A percentile compares a stretch with the other conserved stretches of the same genome.
These are phyloP conservation scores for Myrmophylax atrothorax DNA, from an alignment of 2,113 vertebrate genomes.

Conservation along the genomic window DNA sequence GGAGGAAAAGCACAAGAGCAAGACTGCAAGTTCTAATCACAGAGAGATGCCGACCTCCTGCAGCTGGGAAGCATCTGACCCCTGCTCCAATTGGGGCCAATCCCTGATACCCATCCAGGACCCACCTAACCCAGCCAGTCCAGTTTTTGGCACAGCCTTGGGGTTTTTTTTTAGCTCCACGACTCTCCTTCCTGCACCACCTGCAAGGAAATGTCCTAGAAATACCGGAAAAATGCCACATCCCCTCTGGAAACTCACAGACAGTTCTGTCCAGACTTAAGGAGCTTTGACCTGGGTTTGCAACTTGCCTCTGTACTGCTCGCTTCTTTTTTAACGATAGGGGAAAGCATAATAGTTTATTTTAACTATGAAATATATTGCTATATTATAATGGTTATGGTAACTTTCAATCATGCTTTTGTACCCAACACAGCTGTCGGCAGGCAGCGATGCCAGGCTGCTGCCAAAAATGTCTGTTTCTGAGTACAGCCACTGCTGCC, in stretches of 20 bases:
- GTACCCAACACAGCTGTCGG: slow-evolving; percentile 50
- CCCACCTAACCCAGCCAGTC: neutral
- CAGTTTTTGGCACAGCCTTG: neutral
- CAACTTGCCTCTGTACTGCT: slow-evolving; percentile 74
- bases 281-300: slow-evolving; percentile 63
- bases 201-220: neutral
- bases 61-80: neutral
- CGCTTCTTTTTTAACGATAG: slow-evolving; percentile 74
- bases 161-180: neutral
- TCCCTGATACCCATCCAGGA: neutral
- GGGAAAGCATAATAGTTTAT: slow-evolving; percentile 80
- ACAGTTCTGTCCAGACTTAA: slow-evolving; percentile 14
- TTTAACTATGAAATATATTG: slow-evolving; percentile 83
- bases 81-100: neutral
- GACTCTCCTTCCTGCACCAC: neutral
- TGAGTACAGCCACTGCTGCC: slow-evolving; percentile 62
- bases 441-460: slow-evolving; percentile 15
- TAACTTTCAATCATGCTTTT: slow-evolving; percentile 75
- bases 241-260: slow-evolving; percentile 36
- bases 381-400: slow-evolving; percentile 78
- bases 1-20: slow-evolving; percentile 69
- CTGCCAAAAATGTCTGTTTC: slow-evolving; percentile 68
- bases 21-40: neutral
- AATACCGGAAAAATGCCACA: neutral
- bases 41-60: slow-evolving; percentile 33